These are phyloP conservation scores for Callospermophilus lateralis DNA, from an alignment of 2,113 vertebrate genomes.

Conservation along the genomic window DNA sequence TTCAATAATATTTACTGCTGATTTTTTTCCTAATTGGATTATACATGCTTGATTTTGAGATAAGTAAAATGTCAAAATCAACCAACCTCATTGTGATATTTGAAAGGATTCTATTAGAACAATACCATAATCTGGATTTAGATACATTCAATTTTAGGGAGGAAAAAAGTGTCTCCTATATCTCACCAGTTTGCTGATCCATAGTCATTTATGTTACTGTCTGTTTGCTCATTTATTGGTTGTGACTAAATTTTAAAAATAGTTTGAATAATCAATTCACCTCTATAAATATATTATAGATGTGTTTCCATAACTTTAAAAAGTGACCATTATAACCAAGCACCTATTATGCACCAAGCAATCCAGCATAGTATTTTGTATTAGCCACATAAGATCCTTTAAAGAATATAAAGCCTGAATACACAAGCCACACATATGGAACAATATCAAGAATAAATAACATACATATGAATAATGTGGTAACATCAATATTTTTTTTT, in stretches of 20 bases:
- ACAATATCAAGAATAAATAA: neutral
- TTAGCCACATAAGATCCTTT: neutral
- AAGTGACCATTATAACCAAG: neutral
- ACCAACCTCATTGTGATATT: neutral
- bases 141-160: neutral
- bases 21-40: neutral
- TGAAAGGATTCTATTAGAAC: neutral
- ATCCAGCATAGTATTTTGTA: neutral
- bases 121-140: constrained; percentile 18
- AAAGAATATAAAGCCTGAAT: neutral
- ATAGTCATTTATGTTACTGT: neutral
- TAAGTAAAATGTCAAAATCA: neutral
- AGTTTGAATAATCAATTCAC: neutral
- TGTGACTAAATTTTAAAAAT: neutral
- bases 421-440: constrained; percentile 8
- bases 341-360: neutral
- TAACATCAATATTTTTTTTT: neutral
- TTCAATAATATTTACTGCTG: neutral
- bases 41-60: neutral
- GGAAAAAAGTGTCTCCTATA: neutral
- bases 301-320: neutral
- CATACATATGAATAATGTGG: neutral
- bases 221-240: neutral
- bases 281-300: neutral
- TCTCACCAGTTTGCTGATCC: neutral